These are phyloP conservation scores for Redunca redunca DNA, from an alignment of 2,113 vertebrate genomes.

Conservation along the genomic window DNA sequence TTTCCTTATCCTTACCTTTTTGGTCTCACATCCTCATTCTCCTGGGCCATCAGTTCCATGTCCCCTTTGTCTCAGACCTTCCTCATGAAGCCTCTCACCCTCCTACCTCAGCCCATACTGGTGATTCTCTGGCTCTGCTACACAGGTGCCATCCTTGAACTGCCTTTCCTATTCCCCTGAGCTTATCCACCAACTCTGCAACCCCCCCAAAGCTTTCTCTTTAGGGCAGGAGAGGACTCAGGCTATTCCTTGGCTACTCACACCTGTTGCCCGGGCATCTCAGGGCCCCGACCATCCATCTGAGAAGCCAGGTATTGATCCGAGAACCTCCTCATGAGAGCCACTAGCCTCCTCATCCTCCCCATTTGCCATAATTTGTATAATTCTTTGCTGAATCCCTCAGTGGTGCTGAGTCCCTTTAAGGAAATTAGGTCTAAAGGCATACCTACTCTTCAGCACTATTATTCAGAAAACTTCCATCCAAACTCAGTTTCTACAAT, in stretches of 20 bases:
- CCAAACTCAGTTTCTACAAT: neutral
- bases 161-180: neutral
- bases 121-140: neutral
- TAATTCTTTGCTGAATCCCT: neutral
- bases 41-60: neutral
- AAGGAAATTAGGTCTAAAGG: neutral
- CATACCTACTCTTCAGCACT: neutral
- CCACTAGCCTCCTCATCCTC: neutral
- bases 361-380: neutral
- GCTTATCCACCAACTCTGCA: fast-evolving
- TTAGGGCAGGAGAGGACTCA: neutral
- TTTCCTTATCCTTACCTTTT: neutral
- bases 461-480: neutral
- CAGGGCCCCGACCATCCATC: neutral
- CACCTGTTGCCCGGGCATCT: fast-evolving
- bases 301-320: neutral
- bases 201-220: neutral
- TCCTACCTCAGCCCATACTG: neutral
- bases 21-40: neutral
- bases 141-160: neutral
- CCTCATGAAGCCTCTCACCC: neutral
- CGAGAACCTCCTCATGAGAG: neutral
- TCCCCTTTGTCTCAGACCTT: neutral
- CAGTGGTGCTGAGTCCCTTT: neutral
- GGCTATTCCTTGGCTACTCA: neutral